A percentile compares a stretch with the other conserved stretches of the same genome.
Evolutionary conservation across 2,797 vertebrate genomes (phyloP).

Genomic region (Sorex maritimensis): DNA sequence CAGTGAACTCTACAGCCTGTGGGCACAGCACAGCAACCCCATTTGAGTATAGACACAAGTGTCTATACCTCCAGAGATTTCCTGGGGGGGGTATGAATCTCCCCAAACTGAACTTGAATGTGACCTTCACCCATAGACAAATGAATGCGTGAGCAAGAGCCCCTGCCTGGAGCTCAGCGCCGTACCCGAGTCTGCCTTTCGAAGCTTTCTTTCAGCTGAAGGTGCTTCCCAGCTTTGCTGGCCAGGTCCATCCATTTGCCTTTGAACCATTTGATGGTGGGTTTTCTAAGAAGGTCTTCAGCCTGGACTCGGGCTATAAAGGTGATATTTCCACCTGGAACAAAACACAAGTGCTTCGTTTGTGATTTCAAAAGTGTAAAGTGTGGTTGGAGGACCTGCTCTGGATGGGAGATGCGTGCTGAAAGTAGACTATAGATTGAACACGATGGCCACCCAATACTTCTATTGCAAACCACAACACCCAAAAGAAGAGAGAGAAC

Average conservation of each 20-base stretch:
- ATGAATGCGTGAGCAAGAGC: neutral
- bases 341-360: conserved; percentile 23
- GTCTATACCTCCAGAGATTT: neutral
- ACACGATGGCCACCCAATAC: no score
- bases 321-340: conserved; percentile 95
- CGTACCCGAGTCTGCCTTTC: conserved; percentile 96
- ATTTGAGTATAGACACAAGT: neutral
- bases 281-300: conserved; percentile 98
- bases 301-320: conserved; percentile 98
- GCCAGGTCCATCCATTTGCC: conserved; percentile 99
- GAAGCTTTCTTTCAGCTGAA: conserved; percentile 98
- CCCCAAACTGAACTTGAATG: conserved; percentile 37
- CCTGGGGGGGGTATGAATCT: neutral
- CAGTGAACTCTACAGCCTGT: neutral
- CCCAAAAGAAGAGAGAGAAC: no score
- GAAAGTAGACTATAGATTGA: no score
- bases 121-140: neutral
- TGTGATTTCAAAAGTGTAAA: neutral
- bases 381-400: no score
- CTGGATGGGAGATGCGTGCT: no score
- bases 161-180: neutral
- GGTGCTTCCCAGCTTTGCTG: conserved; percentile 98
- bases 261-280: conserved; percentile 98
- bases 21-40: neutral
- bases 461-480: no score